Percentiles rank a stretch among this genome's conserved stretches.
Conservation (phyloP, 2,797 vertebrate genomes). For the Diplodus puntazzo region DNA sequence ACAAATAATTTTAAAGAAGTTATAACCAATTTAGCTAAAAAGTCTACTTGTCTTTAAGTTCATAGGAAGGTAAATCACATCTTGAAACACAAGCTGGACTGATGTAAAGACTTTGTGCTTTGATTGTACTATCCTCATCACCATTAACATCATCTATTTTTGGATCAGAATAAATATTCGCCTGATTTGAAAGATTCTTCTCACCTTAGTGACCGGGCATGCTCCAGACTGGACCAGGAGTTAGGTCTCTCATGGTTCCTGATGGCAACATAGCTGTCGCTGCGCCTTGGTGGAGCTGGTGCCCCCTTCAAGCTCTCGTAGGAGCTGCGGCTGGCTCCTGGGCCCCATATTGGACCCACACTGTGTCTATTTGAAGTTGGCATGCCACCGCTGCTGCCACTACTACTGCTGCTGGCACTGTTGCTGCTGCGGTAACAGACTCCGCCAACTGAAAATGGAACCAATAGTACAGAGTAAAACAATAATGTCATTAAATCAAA, state of each 20-base stretch:
- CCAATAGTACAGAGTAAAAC: not conserved
- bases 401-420: constrained; percentile 62
- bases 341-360: constrained; percentile 80
- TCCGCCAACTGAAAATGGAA: constrained; percentile 48
- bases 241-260: constrained; percentile 90
- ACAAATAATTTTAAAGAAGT: no score
- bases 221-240: constrained; percentile 91
- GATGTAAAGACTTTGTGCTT: not conserved
- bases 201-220: constrained; percentile 80
- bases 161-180: not conserved
- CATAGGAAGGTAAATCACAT: not conserved
- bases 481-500: not conserved
- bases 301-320: constrained; percentile 85
- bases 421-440: constrained; percentile 74
- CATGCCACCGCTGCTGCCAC: constrained; percentile 58
- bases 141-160: not conserved
- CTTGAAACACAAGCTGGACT: not conserved
- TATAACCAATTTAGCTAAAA: no score
- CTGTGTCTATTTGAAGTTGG: constrained; percentile 79
- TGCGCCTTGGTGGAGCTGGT: constrained; percentile 91
- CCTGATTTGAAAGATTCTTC: not conserved
- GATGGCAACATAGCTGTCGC: constrained; percentile 92
- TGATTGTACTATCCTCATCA: not conserved
- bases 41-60: no score
- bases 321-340: constrained; percentile 77